Percentiles rank a stretch among this genome's conserved stretches.
phyloP scores from a whole-genome alignment of 1,140 invertebrate genomes.

The Sweltsa coloradensis region DNA sequence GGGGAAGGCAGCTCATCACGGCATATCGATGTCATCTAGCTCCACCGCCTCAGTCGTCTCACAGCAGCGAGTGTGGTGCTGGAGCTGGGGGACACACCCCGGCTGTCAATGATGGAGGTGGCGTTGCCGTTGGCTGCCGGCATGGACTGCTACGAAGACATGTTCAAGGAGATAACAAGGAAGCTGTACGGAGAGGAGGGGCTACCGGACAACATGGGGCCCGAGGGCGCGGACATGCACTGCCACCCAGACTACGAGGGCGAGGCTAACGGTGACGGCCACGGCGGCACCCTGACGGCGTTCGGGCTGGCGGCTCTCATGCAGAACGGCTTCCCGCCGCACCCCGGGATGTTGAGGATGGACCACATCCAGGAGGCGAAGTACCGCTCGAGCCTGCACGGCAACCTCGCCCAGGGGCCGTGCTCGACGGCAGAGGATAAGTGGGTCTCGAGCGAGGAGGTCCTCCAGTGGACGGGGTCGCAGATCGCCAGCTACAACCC shows the following conservation, averaged over 20 bases:
- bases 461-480: conserved; percentile 52
- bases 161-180: conserved; percentile 79
- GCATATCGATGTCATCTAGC: background rate
- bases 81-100: background rate
- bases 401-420: background rate
- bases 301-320: conserved; percentile 55
- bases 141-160: conserved; percentile 55
- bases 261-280: conserved; percentile 44
- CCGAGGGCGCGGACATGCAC: too few species aligned
- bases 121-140: conserved; percentile 35
- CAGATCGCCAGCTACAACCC: conserved; percentile 60
- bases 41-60: conserved; percentile 1
- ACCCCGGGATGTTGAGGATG: conserved; percentile 13
- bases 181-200: conserved; percentile 80
- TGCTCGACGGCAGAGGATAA: conserved; percentile 34
- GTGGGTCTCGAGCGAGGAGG: conserved; percentile 54
- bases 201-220: conserved; percentile 7
- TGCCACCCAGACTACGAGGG: conserved; percentile 27
- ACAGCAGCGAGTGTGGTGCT: background rate
- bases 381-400: background rate
- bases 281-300: conserved; percentile 45
- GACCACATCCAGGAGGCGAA: conserved; percentile 3
- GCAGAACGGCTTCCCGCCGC: conserved; percentile 54
- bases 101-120: conserved; percentile 20
- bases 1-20: background rate